Evolutionary conservation across 2,888 invertebrate genomes (phyloP).

Genomic region (Eristalis intricaria): DNA sequence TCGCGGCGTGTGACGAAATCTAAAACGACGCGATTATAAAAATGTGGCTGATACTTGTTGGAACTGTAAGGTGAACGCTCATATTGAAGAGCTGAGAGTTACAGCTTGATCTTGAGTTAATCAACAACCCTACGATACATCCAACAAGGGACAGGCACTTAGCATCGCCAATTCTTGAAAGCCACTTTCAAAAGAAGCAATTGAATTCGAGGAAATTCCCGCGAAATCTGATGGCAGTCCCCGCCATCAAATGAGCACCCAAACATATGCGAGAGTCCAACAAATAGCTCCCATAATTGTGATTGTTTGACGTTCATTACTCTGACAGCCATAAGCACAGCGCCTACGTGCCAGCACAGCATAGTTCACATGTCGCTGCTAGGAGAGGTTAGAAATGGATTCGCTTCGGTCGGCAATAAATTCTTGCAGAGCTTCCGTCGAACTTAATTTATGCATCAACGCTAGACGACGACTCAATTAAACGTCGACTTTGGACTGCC

Average conservation of each 20-base stretch:
- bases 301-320: neutral
- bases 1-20: no score
- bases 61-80: no score
- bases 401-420: neutral
- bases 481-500: neutral
- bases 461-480: neutral
- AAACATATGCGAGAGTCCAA: neutral
- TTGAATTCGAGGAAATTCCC: no score
- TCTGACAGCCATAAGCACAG: neutral
- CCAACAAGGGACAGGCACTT: no score
- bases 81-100: no score
- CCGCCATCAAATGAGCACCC: neutral
- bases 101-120: no score
- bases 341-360: neutral
- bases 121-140: no score
- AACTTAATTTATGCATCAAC: neutral
- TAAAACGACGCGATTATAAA: no score
- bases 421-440: neutral
- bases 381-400: neutral
- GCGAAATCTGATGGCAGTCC: neutral
- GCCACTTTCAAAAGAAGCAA: no score
- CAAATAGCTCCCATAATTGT: neutral
- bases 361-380: neutral
- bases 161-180: no score
- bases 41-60: no score